These are phyloP conservation scores for Mellivora capensis DNA, from an alignment of 2,113 vertebrate genomes.

Conservation along the genomic window DNA sequence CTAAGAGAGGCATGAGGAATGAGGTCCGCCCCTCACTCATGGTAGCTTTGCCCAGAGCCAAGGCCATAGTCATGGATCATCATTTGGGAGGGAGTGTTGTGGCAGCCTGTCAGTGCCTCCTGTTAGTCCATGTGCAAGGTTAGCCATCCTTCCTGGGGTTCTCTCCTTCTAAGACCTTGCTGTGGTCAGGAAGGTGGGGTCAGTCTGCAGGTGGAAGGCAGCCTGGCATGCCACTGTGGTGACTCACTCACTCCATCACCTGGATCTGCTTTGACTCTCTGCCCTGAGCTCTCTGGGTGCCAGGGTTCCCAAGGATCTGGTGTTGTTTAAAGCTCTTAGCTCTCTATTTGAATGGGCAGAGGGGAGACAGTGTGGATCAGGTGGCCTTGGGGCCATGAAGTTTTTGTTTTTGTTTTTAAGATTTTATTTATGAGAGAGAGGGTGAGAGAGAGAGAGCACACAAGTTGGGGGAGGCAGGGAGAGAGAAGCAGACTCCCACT, in stretches of 20 bases:
- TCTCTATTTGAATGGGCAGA: not conserved
- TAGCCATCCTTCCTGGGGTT: not conserved
- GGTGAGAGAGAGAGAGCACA: too few relatives aligned
- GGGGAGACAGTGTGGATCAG: not conserved
- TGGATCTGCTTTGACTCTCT: not conserved
- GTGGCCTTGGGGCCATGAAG: not conserved
- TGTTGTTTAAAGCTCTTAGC: not conserved
- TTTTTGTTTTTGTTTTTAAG: not conserved
- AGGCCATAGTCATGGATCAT: not conserved
- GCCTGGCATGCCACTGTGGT: accelerated
- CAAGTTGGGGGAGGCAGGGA: too few relatives aligned
- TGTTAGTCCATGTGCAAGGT: not conserved
- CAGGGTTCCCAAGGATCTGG: not conserved
- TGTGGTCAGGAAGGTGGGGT: not conserved
- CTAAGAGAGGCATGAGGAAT: not conserved
- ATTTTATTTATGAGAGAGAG: not conserved
- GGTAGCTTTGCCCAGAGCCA: not conserved
- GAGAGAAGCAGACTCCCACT: not conserved
- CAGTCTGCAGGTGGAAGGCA: too few relatives aligned
- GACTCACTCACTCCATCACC: accelerated
- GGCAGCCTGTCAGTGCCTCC: not conserved
- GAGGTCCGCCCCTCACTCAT: not conserved
- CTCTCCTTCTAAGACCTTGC: not conserved
- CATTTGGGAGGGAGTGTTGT: not conserved
- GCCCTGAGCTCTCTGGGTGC: not conserved